phyloP scores from a whole-genome alignment of 2,113 vertebrate genomes.

The Ivindomyrus marchei region DNA sequence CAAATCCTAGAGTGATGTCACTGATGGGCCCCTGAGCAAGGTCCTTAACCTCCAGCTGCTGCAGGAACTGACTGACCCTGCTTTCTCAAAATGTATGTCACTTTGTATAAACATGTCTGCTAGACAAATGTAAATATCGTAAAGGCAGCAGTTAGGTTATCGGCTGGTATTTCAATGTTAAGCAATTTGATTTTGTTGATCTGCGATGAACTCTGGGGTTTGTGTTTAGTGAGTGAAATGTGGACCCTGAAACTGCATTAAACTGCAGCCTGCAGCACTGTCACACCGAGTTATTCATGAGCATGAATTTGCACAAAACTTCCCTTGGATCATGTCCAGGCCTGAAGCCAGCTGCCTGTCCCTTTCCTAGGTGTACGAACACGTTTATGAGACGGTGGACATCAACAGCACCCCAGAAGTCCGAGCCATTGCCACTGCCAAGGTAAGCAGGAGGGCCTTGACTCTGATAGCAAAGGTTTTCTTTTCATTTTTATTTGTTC shows the following conservation, averaged over 20 bases:
- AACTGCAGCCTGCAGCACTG: neutral
- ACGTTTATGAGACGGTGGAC: constrained; percentile 97
- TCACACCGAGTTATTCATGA: neutral
- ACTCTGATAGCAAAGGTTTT: neutral
- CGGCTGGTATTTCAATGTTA: neutral
- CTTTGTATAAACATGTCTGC: neutral
- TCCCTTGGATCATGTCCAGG: neutral
- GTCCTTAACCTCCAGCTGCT: neutral
- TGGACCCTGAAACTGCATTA: neutral
- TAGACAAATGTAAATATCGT: neutral
- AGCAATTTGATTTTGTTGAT: neutral
- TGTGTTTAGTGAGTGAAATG: neutral
- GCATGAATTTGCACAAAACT: neutral
- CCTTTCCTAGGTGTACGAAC: constrained; percentile 85
- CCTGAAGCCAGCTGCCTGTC: neutral
- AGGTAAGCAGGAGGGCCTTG: constrained; percentile 60
- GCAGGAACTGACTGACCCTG: neutral
- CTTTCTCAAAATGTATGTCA: neutral
- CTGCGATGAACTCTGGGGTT: neutral
- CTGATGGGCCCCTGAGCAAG: neutral
- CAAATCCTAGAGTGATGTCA: neutral
- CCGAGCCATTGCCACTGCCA: constrained; percentile 93
- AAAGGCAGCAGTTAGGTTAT: neutral
- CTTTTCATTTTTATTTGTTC: neutral
- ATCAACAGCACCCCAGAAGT: constrained; percentile 97